phyloP scores from a whole-genome alignment of 2,113 vertebrate species.

The Columbina picui region DNA sequence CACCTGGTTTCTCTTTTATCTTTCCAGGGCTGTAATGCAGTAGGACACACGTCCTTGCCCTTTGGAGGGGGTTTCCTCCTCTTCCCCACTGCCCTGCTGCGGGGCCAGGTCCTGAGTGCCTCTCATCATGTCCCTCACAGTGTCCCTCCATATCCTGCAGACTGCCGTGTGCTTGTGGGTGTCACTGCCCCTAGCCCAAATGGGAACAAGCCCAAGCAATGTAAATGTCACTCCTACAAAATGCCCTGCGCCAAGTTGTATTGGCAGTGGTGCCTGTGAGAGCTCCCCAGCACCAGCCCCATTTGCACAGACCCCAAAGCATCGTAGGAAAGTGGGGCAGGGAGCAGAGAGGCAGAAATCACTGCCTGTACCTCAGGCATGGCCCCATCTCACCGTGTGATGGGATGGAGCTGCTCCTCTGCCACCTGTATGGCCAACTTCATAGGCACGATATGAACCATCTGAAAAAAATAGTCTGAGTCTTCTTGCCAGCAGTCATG shows the following conservation, averaged over 20 bases:
- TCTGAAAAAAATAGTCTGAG: too few relatives aligned
- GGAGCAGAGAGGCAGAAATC: neutral
- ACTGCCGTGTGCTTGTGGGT: accelerated
- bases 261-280: accelerated
- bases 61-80: neutral
- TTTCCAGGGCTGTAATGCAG: neutral
- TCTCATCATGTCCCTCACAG: accelerated
- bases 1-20: neutral
- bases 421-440: neutral
- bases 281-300: neutral
- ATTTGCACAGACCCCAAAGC: neutral
- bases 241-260: accelerated
- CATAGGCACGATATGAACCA: accelerated
- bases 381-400: accelerated
- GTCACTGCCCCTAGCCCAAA: neutral
- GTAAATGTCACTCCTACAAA: neutral
- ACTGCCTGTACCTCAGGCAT: accelerated
- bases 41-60: neutral
- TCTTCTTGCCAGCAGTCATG: neutral
- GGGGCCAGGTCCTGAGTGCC: accelerated
- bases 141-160: accelerated
- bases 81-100: neutral
- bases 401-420: neutral
- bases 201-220: neutral
- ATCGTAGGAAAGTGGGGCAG: accelerated